phyloP scores from a whole-genome alignment of 2,113 vertebrate genomes.

The Bufo gargarizans region DNA sequence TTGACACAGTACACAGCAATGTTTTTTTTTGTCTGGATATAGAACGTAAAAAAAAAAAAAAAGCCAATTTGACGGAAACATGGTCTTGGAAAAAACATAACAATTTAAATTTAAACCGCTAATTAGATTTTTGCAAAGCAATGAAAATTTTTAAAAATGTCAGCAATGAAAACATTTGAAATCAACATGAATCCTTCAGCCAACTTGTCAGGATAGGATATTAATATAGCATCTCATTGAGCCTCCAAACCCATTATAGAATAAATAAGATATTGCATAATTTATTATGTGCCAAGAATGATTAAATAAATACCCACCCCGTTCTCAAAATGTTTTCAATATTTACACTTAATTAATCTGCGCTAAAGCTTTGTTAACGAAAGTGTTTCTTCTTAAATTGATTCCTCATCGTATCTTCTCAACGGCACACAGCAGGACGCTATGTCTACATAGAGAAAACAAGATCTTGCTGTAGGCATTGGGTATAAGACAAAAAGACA shows the following conservation, averaged over 20 bases:
- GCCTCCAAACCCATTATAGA: neutral
- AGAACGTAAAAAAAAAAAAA: neutral
- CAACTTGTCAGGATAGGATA: neutral
- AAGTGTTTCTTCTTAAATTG: slow-evolving; percentile 76
- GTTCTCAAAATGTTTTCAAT: slow-evolving; percentile 73
- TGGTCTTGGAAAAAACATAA: neutral
- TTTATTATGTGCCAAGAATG: slow-evolving; percentile 22
- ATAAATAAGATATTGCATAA: slow-evolving; percentile 43
- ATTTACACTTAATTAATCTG: slow-evolving; percentile 74
- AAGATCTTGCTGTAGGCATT: slow-evolving; percentile 83
- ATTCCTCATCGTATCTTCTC: slow-evolving; percentile 79
- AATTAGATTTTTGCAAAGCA: slow-evolving; percentile 7
- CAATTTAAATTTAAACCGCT: neutral
- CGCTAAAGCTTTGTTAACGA: slow-evolving; percentile 76
- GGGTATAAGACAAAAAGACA: slow-evolving; percentile 79
- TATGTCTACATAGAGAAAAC: slow-evolving; percentile 80
- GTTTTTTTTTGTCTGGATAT: neutral
- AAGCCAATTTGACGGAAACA: neutral
- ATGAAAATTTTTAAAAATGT: slow-evolving; percentile 3
- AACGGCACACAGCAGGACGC: slow-evolving; percentile 83
- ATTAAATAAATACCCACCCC: slow-evolving; percentile 64
- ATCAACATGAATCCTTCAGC: neutral
- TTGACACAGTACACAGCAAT: neutral
- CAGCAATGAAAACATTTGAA: neutral
- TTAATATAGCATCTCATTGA: neutral